Evolutionary conservation across 1,140 invertebrate genomes (phyloP), one percentile per base, ranked within the genome.

Genomic region (Drosophila prosaltans): DNA sequence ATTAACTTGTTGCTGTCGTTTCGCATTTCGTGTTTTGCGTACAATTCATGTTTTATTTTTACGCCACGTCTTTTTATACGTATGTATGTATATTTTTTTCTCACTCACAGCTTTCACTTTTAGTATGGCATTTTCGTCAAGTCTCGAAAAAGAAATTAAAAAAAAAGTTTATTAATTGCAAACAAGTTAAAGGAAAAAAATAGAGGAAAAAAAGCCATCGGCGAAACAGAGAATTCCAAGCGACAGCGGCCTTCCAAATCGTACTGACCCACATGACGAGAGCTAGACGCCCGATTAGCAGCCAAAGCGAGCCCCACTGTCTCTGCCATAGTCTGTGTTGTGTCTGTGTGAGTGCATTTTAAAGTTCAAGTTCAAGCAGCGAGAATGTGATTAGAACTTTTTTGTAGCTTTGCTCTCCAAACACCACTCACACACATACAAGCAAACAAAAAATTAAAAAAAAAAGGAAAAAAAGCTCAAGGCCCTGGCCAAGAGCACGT

Each of bases 291-390:
- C 16, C 28, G 55, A 61, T 41, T 60, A 39, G 57, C 51, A 51
- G 36, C 36, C 36, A 39, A 21, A 41, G 45, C 70, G 70, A 67
- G 70, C 74, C 45, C 24, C 55, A 61, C 39, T 51, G n/a, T 43
- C n/a, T 30, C 16, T 79, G 26, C 40, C 45, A 68, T 43, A 71
- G 65, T 21, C 32, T 64, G 51, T 55, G 74, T 67, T 73, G 62
- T 26, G 40, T 67, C 45, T 59, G 77, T 69, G 66, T 78, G 72
- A 71, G 67, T 82, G 84, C 77, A 76, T 81, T 81, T 74, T 76
- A 83, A 91, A 90, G 88, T 90, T 91, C 88, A 90, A 90, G 88
- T 90, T 90, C 88, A 90, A 90, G n/a, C 36, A 57, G 16, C 40
- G 57, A 58, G 78, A 74, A 72, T 81, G 59, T 58, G 66, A 78